Conservation (phyloP, 2,888 invertebrate species). For the Dioctria rufipes region DNA sequence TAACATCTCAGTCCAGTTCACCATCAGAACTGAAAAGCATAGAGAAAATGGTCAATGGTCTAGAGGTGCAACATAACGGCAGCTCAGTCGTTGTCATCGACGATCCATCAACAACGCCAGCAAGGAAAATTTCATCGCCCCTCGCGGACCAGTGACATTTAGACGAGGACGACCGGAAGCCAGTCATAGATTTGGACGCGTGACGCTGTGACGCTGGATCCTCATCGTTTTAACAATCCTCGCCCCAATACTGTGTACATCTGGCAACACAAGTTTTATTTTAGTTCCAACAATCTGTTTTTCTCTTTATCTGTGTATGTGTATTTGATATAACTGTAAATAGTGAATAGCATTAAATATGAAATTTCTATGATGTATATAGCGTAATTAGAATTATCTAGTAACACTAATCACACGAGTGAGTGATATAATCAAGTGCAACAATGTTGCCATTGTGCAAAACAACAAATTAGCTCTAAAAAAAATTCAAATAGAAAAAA, state of each 20-base stretch:
- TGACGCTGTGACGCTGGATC: conserved; percentile 58
- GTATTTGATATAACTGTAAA: conserved; percentile 50
- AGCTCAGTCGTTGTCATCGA: conserved; percentile 57
- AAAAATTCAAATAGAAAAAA: conserved; percentile 29
- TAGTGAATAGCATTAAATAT: conserved; percentile 39
- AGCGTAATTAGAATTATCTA: conserved; percentile 37
- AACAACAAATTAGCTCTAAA: conserved; percentile 51
- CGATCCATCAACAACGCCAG: conserved; percentile 58
- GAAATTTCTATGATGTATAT: conserved; percentile 43
- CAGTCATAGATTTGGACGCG: conserved; percentile 54
- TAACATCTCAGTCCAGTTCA: conserved; percentile 69
- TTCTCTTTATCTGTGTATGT: conserved; percentile 49
- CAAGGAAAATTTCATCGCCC: conserved; percentile 57
- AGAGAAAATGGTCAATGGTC: conserved; percentile 97
- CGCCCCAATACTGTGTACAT: conserved; percentile 47
- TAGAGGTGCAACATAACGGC: conserved; percentile 85
- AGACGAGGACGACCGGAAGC: conserved; percentile 55
- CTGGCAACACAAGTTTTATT: conserved; percentile 45
- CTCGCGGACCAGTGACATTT: conserved; percentile 71
- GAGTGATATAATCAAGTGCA: conserved; percentile 55
- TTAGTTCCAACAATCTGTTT: conserved; percentile 34
- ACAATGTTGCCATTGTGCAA: conserved; percentile 55
- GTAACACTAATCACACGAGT: conserved; percentile 48
- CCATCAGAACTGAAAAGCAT: conserved; percentile 91
- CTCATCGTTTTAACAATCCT: conserved; percentile 46